A percentile compares a stretch with the other conserved stretches of the same genome.
phyloP scores from a whole-genome alignment of 2,113 vertebrate species.

The Phaetusa simplex region DNA sequence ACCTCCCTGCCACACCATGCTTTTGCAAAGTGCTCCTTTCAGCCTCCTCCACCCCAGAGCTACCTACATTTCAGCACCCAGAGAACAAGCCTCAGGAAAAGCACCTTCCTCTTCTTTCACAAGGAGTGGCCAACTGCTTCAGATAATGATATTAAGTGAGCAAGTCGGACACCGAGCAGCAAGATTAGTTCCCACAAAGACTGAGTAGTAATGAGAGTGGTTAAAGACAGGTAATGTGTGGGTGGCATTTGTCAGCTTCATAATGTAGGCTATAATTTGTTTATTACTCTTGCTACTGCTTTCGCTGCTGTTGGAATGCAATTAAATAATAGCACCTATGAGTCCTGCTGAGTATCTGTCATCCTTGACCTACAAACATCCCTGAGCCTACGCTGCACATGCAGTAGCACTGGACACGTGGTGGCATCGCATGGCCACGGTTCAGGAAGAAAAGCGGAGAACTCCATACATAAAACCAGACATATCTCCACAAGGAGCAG shows the following conservation, averaged over 20 bases:
- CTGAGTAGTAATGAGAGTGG: slow-evolving; percentile 57
- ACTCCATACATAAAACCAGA: not conserved
- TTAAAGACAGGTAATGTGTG: slow-evolving; percentile 61
- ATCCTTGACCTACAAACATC: slow-evolving; percentile 56
- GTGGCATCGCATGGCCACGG: fast-evolving
- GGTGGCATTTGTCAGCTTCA: slow-evolving; percentile 58
- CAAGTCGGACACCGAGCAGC: slow-evolving; percentile 11
- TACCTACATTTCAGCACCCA: not conserved
- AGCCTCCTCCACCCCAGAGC: not conserved
- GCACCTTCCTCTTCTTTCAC: slow-evolving; percentile 26
- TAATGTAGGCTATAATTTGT: slow-evolving; percentile 57
- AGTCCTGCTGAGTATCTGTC: not conserved
- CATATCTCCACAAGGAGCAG: not conserved
- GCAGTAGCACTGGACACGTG: not conserved
- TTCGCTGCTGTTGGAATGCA: slow-evolving; percentile 61
- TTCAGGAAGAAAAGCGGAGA: not conserved
- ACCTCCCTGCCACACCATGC: not conserved
- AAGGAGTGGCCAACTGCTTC: slow-evolving; percentile 22
- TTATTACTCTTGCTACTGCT: slow-evolving; percentile 58
- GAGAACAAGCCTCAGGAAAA: slow-evolving; percentile 18
- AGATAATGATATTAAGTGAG: slow-evolving; percentile 44
- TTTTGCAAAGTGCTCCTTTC: not conserved
- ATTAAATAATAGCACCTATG: slow-evolving; percentile 19
- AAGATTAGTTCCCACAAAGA: slow-evolving; percentile 63
- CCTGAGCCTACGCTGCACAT: not conserved